phyloP scores from a whole-genome alignment of 2,888 invertebrate species.

The Hypomecis punctinalis region DNA sequence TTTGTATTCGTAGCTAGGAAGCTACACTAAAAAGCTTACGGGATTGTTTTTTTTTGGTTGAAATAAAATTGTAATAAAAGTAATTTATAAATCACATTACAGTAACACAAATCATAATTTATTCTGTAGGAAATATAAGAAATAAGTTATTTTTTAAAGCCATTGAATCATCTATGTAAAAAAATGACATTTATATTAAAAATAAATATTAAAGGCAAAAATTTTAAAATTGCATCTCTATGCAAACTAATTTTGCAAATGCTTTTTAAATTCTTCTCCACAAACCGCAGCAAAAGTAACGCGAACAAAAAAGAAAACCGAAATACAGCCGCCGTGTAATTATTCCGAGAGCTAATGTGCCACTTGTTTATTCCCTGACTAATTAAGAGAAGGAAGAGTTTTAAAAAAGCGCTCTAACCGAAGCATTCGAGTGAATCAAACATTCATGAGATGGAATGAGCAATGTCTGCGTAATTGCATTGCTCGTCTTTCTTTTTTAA shows the following conservation, averaged over 20 bases:
- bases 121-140: too few species aligned
- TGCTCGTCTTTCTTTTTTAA: slow-evolving; percentile 56
- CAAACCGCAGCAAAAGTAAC: slow-evolving; percentile 64
- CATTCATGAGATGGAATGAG: slow-evolving; percentile 72
- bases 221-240: slow-evolving; percentile 63
- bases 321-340: slow-evolving; percentile 74
- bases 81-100: too few species aligned
- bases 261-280: slow-evolving; percentile 78
- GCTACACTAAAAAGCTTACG: background rate
- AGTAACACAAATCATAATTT: too few species aligned
- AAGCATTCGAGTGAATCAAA: slow-evolving; percentile 73
- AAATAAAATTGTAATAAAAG: too few species aligned
- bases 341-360: slow-evolving; percentile 82
- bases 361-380: slow-evolving; percentile 82
- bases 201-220: background rate
- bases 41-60: too few species aligned
- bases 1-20: slow-evolving; percentile 3
- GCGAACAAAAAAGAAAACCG: slow-evolving; percentile 58
- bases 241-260: slow-evolving; percentile 77
- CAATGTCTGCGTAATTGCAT: slow-evolving; percentile 59
- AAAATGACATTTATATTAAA: background rate
- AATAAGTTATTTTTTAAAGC: too few species aligned
- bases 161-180: too few species aligned
- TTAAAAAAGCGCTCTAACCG: slow-evolving; percentile 70
- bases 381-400: slow-evolving; percentile 81